A percentile compares a stretch with the other conserved stretches of the same genome.
Evolutionary conservation across 2,888 invertebrate genomes (phyloP).

Genomic region (Drosophila subquinaria): DNA sequence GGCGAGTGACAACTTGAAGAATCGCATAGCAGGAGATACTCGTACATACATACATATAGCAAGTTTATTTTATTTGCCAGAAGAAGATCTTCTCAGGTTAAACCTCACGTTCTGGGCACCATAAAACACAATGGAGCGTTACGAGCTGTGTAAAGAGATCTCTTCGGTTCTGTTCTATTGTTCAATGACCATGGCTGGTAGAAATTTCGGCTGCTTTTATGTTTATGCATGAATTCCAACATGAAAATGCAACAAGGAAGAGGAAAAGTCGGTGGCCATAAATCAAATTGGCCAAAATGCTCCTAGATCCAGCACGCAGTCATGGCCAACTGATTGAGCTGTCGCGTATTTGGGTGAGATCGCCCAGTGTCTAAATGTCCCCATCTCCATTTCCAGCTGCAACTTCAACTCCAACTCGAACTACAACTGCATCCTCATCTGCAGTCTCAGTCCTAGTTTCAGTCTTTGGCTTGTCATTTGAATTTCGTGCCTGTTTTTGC

Average conservation of each 20-base stretch:
- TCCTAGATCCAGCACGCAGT: conserved; percentile 64
- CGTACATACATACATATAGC: conserved; percentile 21
- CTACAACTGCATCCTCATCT: conserved; percentile 1
- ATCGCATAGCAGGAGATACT: conserved; percentile 26
- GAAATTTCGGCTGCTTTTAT: conserved; percentile 76
- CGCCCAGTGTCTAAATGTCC: conserved; percentile 69
- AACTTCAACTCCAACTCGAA: conserved; percentile 14
- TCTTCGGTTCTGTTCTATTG: conserved; percentile 58
- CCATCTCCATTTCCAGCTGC: conserved; percentile 20
- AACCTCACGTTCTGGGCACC: conserved; percentile 73
- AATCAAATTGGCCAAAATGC: conserved; percentile 73
- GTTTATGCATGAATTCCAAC: conserved; percentile 79
- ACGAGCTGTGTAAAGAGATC: conserved; percentile 32
- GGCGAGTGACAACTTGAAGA: conserved; percentile 56
- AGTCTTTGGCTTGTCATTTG: conserved; percentile 53
- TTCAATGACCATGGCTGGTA: conserved; percentile 63
- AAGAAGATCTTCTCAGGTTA: conserved; percentile 61
- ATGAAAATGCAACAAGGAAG: conserved; percentile 78
- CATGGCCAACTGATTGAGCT: conserved; percentile 80
- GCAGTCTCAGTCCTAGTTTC: conserved; percentile 6
- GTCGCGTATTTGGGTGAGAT: conserved; percentile 79
- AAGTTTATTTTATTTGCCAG: conserved; percentile 41
- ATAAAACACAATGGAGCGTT: conserved; percentile 78
- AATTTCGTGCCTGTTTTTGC: conserved; percentile 59
- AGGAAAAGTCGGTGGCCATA: conserved; percentile 59